phyloP scores from a whole-genome alignment of 2,113 vertebrate genomes.

The Pan troglodytes region NHGRI_mPanTro3-v2.1_pri NC_072421.2:27018001-27018500 shows the following conservation, averaged over 20 bases:
- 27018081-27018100: not conserved
- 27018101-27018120: not conserved
- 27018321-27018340: not conserved
- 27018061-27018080: not conserved
- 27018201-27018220: not conserved
- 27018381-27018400: constrained; percentile 28
- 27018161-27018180: not conserved
- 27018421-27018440: not conserved
- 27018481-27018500: not conserved
- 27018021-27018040: not conserved
- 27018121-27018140: not conserved
- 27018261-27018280: not conserved
- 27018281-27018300: not conserved
- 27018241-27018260: not conserved
- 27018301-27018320: not conserved
- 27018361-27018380: not conserved
- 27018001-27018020: not conserved
- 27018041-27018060: not conserved
- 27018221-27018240: not conserved
- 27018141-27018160: not conserved
- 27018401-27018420: constrained; percentile 28
- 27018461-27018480: constrained; percentile 20
- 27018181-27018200: not conserved
- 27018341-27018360: not conserved
- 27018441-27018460: not conserved